These are phyloP conservation scores for Linurgus olivaceus DNA, from an alignment of 2,797 vertebrate genomes.

Conservation along the genomic window DNA sequence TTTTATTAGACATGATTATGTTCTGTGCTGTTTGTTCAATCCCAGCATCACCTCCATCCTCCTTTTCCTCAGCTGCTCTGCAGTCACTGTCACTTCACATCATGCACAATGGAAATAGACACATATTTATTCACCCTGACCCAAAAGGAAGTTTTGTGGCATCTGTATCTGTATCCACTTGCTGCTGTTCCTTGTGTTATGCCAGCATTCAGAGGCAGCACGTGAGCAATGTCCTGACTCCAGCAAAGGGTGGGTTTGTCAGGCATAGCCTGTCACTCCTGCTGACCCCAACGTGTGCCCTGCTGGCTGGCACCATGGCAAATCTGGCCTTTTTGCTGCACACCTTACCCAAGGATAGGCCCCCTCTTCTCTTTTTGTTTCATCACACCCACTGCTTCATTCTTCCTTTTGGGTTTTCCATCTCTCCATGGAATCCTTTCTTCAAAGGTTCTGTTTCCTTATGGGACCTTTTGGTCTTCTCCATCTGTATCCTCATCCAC, in stretches of 20 bases:
- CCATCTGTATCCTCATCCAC: neutral
- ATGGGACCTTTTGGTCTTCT: neutral
- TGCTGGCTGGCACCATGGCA: neutral
- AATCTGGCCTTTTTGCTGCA: neutral
- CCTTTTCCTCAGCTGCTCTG: neutral
- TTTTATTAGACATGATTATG: constrained; percentile 28
- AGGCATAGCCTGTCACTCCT: neutral
- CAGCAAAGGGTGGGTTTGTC: neutral
- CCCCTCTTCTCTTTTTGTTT: neutral
- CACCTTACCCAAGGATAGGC: neutral
- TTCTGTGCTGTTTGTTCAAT: constrained; percentile 35
- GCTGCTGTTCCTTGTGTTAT: neutral
- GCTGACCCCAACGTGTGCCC: neutral
- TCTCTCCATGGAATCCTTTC: neutral
- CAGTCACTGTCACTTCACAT: neutral
- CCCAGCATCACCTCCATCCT: neutral
- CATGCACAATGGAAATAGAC: neutral
- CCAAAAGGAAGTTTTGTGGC: neutral
- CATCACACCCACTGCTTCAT: neutral
- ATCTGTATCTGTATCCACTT: neutral
- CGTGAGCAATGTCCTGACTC: neutral
- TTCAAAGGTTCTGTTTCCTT: neutral
- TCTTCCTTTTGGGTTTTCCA: neutral
- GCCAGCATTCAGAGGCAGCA: neutral
- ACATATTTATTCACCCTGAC: neutral